Evolutionary conservation across 2,797 vertebrate genomes (phyloP).

Genomic region (Ficedula albicollis): DNA sequence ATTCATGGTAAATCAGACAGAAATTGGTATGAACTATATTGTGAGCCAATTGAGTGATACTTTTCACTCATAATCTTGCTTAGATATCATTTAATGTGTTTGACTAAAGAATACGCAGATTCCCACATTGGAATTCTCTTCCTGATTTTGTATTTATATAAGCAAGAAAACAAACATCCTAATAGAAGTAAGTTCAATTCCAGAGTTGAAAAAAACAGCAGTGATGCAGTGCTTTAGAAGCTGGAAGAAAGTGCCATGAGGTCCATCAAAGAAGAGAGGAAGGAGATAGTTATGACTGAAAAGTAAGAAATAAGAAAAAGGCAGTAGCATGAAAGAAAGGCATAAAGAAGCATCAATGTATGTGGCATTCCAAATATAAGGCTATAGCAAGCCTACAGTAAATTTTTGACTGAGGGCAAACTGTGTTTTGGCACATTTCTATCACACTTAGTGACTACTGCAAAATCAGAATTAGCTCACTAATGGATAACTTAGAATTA

Average conservation of each 20-base stretch:
- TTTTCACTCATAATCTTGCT: not conserved
- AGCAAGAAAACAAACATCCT: not conserved
- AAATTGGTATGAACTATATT: not conserved
- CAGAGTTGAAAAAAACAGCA: not conserved
- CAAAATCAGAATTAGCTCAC: not conserved
- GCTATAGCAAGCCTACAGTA: no score
- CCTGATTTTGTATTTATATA: not conserved
- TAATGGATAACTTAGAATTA: not conserved
- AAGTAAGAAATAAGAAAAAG: not conserved
- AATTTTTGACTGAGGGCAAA: not conserved
- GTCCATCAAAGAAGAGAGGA: not conserved
- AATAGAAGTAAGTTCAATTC: not conserved
- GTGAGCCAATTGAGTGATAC: not conserved
- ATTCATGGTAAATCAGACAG: not conserved
- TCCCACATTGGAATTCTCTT: not conserved
- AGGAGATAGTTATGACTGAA: not conserved
- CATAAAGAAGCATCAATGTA: not conserved
- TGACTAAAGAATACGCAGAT: not conserved
- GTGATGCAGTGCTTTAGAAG: not conserved
- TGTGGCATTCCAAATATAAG: not conserved
- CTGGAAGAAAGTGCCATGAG: not conserved
- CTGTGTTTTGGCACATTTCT: not conserved
- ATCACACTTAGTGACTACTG: not conserved
- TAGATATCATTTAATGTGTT: not conserved
- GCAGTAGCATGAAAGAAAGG: not conserved